Evolutionary conservation across 2,113 vertebrate genomes (phyloP).

Genomic region (Elaphurus davidianus): DNA sequence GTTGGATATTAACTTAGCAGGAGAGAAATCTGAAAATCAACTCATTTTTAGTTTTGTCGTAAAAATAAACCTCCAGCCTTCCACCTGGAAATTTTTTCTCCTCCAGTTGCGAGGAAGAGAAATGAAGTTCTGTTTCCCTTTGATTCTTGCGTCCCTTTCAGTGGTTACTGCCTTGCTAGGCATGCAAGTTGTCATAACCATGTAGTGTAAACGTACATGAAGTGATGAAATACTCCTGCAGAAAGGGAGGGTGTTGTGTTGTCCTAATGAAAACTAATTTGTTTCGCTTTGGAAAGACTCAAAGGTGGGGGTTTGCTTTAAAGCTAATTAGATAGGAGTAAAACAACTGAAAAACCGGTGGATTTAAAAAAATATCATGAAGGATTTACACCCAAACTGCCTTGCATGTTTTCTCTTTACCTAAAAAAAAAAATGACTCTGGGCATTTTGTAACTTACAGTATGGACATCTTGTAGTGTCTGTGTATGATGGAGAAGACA

Average conservation of each 20-base stretch:
- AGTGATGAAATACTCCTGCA: neutral
- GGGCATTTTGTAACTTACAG: neutral
- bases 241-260: neutral
- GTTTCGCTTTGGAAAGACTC: slow-evolving; percentile 20
- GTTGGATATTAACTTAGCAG: neutral
- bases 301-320: neutral
- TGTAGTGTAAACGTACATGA: neutral
- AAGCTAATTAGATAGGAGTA: neutral
- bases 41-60: neutral
- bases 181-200: neutral
- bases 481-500: neutral
- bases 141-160: neutral
- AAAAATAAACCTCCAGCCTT: neutral
- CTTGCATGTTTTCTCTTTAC: neutral
- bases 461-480: neutral
- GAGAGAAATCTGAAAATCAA: neutral
- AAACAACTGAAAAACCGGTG: neutral
- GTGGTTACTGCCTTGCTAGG: neutral
- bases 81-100: neutral
- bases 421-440: neutral
- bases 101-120: neutral
- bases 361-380: neutral
- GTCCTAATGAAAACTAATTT: slow-evolving; percentile 19
- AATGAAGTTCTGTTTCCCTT: neutral
- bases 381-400: neutral